These are phyloP conservation scores for Zoanthus sociatus DNA, from an alignment of 92 coral and sea anemone species.

Conservation along the genomic window DNA sequence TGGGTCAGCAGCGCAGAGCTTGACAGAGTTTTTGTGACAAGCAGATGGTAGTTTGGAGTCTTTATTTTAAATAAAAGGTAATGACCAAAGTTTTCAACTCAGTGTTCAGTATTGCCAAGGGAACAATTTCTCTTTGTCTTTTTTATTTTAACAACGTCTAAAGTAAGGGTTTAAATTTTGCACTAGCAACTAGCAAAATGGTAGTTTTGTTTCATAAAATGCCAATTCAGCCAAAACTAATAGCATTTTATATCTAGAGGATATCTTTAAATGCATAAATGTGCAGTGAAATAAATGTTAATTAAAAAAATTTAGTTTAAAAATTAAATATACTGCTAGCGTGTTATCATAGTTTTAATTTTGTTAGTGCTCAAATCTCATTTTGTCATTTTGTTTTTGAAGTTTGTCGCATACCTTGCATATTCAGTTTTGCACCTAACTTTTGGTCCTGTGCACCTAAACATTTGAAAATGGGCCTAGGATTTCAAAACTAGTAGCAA, in stretches of 20 bases:
- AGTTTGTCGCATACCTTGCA: neutral
- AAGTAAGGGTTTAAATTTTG: neutral
- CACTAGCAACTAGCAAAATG: neutral
- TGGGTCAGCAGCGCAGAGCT: too few species aligned
- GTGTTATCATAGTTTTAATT: neutral
- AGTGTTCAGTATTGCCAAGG: neutral
- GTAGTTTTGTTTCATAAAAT: too few species aligned
- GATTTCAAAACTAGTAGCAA: constrained; percentile 13
- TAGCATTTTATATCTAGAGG: neutral
- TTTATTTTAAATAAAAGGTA: too few species aligned
- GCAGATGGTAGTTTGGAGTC: neutral
- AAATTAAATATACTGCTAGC: neutral
- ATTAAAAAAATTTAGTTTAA: neutral
- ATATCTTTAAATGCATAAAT: too few species aligned
- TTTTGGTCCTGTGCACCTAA: neutral
- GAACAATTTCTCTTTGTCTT: neutral
- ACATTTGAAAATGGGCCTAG: neutral
- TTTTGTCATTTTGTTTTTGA: too few species aligned
- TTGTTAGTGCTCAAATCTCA: too few species aligned
- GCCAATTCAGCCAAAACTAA: too few species aligned
- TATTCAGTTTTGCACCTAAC: neutral
- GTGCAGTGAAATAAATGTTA: neutral
- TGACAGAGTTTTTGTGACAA: neutral
- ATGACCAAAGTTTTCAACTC: neutral
- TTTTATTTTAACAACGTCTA: too few species aligned